These are phyloP conservation scores for Zonitis immaculata DNA, from an alignment of 2,888 invertebrate genomes.

Conservation along the genomic window DNA sequence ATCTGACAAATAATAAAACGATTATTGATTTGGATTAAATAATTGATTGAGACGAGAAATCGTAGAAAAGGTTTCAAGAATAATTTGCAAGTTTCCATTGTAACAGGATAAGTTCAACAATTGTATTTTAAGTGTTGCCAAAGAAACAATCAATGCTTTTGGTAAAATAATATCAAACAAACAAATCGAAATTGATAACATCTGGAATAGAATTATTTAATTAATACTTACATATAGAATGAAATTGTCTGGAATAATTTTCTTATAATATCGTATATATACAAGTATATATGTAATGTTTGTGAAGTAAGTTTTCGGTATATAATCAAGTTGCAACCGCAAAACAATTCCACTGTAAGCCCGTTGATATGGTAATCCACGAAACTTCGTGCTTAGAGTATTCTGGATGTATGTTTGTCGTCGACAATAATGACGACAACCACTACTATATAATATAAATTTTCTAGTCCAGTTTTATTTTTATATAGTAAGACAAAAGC, in stretches of 20 bases:
- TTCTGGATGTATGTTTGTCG: neutral
- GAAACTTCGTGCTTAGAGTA: neutral
- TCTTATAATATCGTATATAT: neutral
- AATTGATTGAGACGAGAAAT: no score
- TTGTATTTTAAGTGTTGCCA: neutral
- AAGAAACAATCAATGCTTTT: neutral
- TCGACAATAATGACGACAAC: no score
- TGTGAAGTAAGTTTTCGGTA: neutral
- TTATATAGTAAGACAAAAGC: neutral
- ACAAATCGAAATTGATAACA: no score
- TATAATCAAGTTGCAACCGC: conserved; percentile 1
- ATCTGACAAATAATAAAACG: no score
- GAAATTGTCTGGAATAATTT: neutral
- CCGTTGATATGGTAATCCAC: conserved; percentile 1
- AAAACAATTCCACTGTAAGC: conserved; percentile 2
- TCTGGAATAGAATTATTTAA: no score
- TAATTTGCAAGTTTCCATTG: no score
- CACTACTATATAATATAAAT: no score
- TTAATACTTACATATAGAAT: no score
- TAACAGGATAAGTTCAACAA: neutral
- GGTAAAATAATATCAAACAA: no score
- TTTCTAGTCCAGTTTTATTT: neutral
- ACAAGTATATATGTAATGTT: neutral
- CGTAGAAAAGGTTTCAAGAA: no score
- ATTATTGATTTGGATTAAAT: no score